These are phyloP conservation scores for Gallinago jamesoni DNA, from an alignment of 2,113 vertebrate species.

Conservation along the genomic window DNA sequence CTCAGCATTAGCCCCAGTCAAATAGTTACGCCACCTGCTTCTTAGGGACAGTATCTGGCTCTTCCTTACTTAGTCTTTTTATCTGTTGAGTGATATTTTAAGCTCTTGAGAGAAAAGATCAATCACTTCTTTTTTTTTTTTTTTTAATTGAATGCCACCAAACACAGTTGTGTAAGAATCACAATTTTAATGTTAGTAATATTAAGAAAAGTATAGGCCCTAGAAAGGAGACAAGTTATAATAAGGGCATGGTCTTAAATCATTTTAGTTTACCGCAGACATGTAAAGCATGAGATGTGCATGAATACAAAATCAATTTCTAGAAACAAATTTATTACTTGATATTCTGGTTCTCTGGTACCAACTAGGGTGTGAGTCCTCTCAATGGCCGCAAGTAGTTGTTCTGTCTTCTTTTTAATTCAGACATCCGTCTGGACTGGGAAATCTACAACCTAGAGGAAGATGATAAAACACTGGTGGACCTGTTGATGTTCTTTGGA, in stretches of 20 bases:
- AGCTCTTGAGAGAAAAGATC: neutral
- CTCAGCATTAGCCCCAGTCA: neutral
- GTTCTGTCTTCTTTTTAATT: neutral
- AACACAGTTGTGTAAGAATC: neutral
- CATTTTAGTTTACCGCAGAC: neutral
- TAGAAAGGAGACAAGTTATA: neutral
- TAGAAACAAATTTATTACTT: neutral
- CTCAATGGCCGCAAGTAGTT: neutral
- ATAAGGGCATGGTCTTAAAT: neutral
- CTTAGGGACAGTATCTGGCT: neutral
- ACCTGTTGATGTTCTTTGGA: constrained; percentile 81
- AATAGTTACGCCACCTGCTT: neutral
- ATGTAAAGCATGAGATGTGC: neutral
- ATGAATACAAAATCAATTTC: neutral
- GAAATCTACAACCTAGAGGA: constrained; percentile 78
- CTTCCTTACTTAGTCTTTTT: neutral
- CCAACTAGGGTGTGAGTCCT: neutral
- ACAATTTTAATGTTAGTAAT: neutral
- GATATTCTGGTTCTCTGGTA: neutral
- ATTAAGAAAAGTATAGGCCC: neutral
- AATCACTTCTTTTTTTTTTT: neutral
- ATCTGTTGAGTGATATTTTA: neutral
- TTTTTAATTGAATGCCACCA: neutral
- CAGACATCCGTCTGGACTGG: constrained; percentile 93
- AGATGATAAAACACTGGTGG: constrained; percentile 77